Conservation (phyloP, 2,888 invertebrate species). For the Pantelozetes paolii region DNA sequence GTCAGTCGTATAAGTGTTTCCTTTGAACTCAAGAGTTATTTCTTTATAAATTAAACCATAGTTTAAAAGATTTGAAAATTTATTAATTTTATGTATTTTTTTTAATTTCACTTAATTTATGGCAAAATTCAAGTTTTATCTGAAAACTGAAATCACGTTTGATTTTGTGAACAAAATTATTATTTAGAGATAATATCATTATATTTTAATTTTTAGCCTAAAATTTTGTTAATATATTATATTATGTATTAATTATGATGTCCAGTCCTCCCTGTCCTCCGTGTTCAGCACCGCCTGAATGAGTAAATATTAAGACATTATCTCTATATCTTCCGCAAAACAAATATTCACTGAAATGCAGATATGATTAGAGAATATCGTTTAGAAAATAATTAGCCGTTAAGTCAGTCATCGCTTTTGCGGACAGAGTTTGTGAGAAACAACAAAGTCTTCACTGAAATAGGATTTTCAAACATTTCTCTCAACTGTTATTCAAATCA, state of each 20-base stretch:
- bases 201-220: conserved; percentile 21
- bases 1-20: too few relatives aligned
- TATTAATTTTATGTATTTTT: background rate
- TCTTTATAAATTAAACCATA: too few relatives aligned
- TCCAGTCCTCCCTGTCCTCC: background rate
- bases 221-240: conserved; percentile 13
- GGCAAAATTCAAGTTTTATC: background rate
- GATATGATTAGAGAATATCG: conserved; percentile 15
- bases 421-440: background rate
- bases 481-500: background rate
- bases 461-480: background rate
- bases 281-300: conserved; percentile 26
- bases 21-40: too few relatives aligned
- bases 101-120: background rate
- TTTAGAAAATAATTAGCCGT: background rate
- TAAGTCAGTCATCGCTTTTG: background rate
- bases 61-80: background rate
- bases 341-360: conserved; percentile 17
- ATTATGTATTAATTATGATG: conserved; percentile 15
- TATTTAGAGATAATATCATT: conserved; percentile 1
- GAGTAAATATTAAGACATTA: conserved; percentile 27
- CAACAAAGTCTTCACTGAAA: background rate
- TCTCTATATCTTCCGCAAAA: conserved; percentile 28
- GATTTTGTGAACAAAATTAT: background rate
- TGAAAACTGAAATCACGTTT: conserved; percentile 10